phyloP scores from a whole-genome alignment of 1,140 invertebrate genomes.

The Oreohelix idahoensis region DNA sequence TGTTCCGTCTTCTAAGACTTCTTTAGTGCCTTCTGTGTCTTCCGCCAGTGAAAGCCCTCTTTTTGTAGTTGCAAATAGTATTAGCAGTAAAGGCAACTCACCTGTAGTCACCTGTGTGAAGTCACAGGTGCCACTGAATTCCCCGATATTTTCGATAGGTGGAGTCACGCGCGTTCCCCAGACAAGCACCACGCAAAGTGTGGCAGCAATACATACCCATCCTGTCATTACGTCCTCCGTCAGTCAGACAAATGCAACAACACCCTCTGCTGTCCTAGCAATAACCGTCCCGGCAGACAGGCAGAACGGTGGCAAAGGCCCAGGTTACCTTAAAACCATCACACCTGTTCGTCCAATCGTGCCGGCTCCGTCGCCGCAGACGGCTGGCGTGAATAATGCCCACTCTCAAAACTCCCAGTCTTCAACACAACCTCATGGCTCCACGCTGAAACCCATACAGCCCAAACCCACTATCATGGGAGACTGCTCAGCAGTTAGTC shows the following conservation, averaged over 20 bases:
- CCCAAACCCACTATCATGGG: conserved; percentile 72
- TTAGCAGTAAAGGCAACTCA: not conserved
- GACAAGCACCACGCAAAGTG: conserved; percentile 21
- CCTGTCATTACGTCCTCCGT: conserved; percentile 32
- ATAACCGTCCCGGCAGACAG: conserved; percentile 15
- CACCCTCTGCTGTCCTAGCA: conserved; percentile 41
- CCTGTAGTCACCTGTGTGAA: conserved; percentile 24
- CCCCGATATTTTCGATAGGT: conserved; percentile 46
- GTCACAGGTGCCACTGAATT: conserved; percentile 51
- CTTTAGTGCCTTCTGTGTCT: conserved; percentile 6
- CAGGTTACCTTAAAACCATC: conserved; percentile 32
- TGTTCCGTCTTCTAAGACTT: not conserved
- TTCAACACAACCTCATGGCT: not conserved
- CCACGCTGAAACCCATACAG: conserved; percentile 72
- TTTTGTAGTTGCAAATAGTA: not conserved
- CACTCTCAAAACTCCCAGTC: conserved; percentile 40
- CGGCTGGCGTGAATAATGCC: conserved; percentile 45
- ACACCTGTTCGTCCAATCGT: conserved; percentile 64
- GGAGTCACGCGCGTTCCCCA: conserved; percentile 44
- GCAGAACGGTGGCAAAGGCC: not conserved
- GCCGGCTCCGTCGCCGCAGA: conserved; percentile 59
- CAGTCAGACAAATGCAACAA: conserved; percentile 12
- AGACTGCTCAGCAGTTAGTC: conserved; percentile 66
- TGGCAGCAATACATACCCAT: conserved; percentile 32
- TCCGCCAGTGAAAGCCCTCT: not conserved